Percentiles rank a stretch among this genome's conserved stretches.
Conservation (phyloP, 2,888 invertebrate species). For the Notocelia uddmanniana region DNA sequence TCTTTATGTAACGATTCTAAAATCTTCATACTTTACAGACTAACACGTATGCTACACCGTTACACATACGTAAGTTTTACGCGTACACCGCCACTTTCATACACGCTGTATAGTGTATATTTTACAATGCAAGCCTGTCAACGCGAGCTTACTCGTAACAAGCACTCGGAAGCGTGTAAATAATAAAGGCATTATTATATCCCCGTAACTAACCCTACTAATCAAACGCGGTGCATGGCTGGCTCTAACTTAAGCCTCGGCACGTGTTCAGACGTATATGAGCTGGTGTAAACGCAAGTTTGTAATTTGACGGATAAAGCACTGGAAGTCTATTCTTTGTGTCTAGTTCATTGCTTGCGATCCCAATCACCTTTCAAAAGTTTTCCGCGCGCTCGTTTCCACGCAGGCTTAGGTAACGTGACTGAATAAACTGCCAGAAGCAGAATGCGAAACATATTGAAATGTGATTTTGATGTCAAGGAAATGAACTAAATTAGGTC, state of each 20-base stretch:
- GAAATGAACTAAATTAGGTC: background rate
- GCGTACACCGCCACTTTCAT: no score
- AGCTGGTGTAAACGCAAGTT: constrained; percentile 57
- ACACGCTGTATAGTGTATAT: background rate
- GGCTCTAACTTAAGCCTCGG: constrained; percentile 70
- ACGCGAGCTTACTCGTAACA: constrained; percentile 20
- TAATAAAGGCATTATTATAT: constrained; percentile 44
- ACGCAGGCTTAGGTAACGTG: background rate
- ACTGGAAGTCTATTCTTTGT: constrained; percentile 7
- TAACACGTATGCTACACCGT: no score
- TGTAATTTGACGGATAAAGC: constrained; percentile 28
- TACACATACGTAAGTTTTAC: no score
- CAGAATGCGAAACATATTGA: background rate
- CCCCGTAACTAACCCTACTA: constrained; percentile 62
- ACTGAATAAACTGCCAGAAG: no score
- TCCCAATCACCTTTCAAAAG: background rate
- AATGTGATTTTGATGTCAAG: background rate
- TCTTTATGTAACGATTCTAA: background rate
- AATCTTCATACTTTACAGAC: no score
- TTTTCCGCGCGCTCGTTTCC: background rate
- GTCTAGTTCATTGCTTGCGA: background rate
- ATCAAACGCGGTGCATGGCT: constrained; percentile 66
- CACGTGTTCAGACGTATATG: constrained; percentile 74
- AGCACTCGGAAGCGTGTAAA: constrained; percentile 28
- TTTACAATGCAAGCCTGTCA: background rate